Conservation (phyloP, 2,113 vertebrate species). For the Epinephelus fuscoguttatus region DNA sequence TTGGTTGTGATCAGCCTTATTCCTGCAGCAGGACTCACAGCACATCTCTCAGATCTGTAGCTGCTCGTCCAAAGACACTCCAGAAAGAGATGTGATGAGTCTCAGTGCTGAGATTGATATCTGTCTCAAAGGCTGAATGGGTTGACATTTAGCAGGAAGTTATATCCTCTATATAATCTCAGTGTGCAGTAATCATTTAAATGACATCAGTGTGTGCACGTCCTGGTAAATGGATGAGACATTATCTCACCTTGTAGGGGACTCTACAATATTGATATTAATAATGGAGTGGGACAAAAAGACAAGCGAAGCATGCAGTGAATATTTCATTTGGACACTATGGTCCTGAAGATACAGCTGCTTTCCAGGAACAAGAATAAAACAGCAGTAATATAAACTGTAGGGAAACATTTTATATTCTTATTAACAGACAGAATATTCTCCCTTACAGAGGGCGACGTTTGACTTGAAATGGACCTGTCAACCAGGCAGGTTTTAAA, state of each 20-base stretch:
- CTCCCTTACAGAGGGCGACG: too few species aligned
- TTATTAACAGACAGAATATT: too few species aligned
- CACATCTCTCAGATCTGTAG: too few species aligned
- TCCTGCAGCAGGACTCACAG: too few species aligned
- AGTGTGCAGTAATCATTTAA: neutral
- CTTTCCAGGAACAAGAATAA: neutral
- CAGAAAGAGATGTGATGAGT: slow-evolving; percentile 1
- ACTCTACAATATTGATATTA: neutral
- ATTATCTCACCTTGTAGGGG: neutral
- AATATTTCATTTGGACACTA: neutral
- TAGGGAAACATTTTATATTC: neutral
- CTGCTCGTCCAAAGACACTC: too few species aligned
- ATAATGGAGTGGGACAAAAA: neutral
- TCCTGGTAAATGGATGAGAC: neutral
- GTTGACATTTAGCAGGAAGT: slow-evolving; percentile 19
- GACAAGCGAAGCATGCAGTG: neutral
- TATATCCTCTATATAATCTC: neutral
- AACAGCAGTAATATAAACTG: neutral
- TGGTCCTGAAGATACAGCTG: neutral
- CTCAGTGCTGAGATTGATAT: slow-evolving; percentile 16
- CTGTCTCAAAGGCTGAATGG: neutral
- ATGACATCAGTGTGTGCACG: neutral
- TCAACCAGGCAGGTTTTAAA: too few species aligned
- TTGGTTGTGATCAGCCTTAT: too few species aligned
- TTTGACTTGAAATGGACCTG: too few species aligned